Percentiles rank a stretch among this genome's conserved stretches.
These are phyloP conservation scores for Chitala chitala DNA, from an alignment of 2,113 vertebrate species.

Conservation along the genomic window DNA sequence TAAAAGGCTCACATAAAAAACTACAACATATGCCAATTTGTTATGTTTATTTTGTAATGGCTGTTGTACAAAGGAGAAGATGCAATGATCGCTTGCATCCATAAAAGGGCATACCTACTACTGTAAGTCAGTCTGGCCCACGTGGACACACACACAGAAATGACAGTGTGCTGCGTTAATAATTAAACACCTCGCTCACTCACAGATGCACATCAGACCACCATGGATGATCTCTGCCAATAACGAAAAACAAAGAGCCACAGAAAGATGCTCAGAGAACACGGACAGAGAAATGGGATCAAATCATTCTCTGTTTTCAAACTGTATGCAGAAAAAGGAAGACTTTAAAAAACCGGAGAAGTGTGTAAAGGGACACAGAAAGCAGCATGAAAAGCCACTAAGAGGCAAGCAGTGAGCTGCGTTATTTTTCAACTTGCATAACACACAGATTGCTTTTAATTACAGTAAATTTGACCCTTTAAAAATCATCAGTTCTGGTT, in stretches of 20 bases:
- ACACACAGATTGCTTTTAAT: too few relatives aligned
- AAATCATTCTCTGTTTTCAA: neutral
- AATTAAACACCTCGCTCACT: constrained; percentile 24
- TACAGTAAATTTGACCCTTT: too few relatives aligned
- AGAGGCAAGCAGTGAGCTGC: too few relatives aligned
- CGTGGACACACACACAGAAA: neutral
- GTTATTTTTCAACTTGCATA: too few relatives aligned
- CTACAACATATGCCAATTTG: neutral
- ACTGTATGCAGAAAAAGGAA: too few relatives aligned
- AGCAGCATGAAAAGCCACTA: too few relatives aligned
- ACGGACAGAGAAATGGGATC: neutral
- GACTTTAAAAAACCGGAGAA: too few relatives aligned
- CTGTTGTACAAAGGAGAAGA: too few relatives aligned
- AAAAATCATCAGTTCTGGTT: too few relatives aligned
- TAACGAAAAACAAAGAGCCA: neutral
- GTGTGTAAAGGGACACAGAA: too few relatives aligned
- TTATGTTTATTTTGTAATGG: too few relatives aligned
- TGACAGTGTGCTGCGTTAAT: constrained; percentile 3
- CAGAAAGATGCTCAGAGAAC: neutral
- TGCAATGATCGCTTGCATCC: too few relatives aligned
- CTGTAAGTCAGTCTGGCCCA: neutral
- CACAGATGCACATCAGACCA: neutral
- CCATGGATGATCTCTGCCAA: neutral
- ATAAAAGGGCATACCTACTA: neutral
- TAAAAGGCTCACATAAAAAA: neutral